Evolutionary conservation across 1,140 invertebrate species (phyloP).

Genomic region (Sitophilus oryzae): DNA sequence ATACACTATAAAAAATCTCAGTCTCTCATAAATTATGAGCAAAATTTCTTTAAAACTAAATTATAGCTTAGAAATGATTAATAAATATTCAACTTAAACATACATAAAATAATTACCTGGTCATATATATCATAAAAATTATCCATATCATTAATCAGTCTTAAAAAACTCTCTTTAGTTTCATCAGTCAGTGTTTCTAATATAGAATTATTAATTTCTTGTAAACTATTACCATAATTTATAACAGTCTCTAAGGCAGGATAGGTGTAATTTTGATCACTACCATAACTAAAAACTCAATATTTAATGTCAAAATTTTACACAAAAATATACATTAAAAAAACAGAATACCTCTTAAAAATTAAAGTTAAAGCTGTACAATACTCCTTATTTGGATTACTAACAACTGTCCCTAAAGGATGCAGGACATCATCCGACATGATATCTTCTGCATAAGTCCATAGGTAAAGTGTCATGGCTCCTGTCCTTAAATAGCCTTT

Average conservation of each 20-base stretch:
- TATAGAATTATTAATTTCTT: no score
- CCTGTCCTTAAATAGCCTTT: constrained; percentile 78
- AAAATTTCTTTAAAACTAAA: no score
- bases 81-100: no score
- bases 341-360: constrained; percentile 59
- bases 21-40: no score
- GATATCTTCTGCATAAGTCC: constrained; percentile 80
- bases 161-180: constrained; percentile 15
- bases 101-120: constrained; percentile 69
- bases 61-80: no score
- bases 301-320: constrained; percentile 5
- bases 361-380: constrained; percentile 74
- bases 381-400: constrained; percentile 77
- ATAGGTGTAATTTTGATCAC: constrained; percentile 63
- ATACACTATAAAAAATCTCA: not conserved
- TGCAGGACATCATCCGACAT: constrained; percentile 75
- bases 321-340: not conserved
- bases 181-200: no score
- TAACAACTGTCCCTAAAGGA: constrained; percentile 78
- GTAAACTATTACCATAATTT: constrained; percentile 50
- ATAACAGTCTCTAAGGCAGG: constrained; percentile 63
- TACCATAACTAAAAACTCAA: constrained; percentile 53
- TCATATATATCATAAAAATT: constrained; percentile 81
- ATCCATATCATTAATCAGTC: constrained; percentile 43
- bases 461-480: constrained; percentile 82